These are phyloP conservation scores for Dendrolimus kikuchii DNA, from an alignment of 1,140 invertebrate genomes.

Conservation along the genomic window DNA sequence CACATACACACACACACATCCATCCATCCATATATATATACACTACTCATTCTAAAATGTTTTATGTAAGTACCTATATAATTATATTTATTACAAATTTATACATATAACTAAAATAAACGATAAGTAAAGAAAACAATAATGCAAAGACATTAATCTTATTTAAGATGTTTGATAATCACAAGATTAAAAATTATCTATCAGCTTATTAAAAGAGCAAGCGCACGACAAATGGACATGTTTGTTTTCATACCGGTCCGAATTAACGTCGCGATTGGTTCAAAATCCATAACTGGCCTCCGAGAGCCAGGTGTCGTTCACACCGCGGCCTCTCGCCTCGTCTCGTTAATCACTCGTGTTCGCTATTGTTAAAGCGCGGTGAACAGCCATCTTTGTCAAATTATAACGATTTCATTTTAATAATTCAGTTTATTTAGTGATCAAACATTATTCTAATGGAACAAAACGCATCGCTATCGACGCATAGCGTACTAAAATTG, in stretches of 20 bases:
- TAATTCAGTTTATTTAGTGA: conserved; percentile 48
- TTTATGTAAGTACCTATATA: no score
- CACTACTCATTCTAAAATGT: no score
- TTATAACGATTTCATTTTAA: conserved; percentile 64
- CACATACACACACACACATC: no score
- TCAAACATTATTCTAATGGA: conserved; percentile 32
- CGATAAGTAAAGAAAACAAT: no score
- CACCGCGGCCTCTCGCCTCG: conserved; percentile 72
- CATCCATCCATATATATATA: no score
- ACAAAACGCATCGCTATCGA: conserved; percentile 51
- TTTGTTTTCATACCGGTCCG: conserved; percentile 72
- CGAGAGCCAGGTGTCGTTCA: conserved; percentile 72
- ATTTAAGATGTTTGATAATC: no score
- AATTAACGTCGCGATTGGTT: conserved; percentile 73
- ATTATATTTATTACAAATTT: no score
- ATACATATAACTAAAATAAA: no score
- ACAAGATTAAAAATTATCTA: no score
- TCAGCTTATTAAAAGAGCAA: no score
- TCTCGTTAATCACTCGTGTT: conserved; percentile 71
- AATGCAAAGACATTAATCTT: no score
- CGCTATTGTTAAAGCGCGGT: conserved; percentile 70
- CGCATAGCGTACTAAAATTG: conserved; percentile 45
- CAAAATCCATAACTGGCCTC: conserved; percentile 72
- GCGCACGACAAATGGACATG: conserved; percentile 45
- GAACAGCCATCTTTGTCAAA: conserved; percentile 72